These are phyloP conservation scores for Leiothrix lutea DNA, from an alignment of 2,113 vertebrate genomes.

Conservation along the genomic window DNA sequence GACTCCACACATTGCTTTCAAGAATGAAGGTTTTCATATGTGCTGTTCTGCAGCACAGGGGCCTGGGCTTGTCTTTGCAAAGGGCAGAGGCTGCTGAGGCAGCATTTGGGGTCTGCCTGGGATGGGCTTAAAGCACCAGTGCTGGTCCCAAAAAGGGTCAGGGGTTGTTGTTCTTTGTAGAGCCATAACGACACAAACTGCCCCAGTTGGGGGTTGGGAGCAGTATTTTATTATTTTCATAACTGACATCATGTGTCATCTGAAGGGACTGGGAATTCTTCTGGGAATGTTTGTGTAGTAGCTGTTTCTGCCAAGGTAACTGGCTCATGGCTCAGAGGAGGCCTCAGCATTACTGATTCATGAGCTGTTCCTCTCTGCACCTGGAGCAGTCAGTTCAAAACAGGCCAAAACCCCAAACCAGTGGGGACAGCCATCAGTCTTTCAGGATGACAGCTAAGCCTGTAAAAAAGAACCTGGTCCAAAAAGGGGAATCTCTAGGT, in stretches of 20 bases:
- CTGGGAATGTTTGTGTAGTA: background rate
- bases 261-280: background rate
- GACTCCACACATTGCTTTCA: background rate
- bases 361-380: background rate
- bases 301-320: background rate
- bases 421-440: background rate
- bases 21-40: background rate
- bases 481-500: background rate
- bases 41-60: background rate
- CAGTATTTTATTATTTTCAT: background rate
- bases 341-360: background rate
- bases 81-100: background rate
- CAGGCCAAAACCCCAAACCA: background rate
- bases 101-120: background rate
- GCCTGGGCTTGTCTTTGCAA: background rate
- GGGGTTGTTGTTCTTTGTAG: background rate
- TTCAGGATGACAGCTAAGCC: background rate
- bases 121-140: background rate
- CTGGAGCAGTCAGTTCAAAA: background rate
- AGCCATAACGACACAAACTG: background rate
- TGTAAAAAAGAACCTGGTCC: background rate
- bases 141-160: background rate
- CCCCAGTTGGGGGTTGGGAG: background rate
- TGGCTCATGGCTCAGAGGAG: background rate
- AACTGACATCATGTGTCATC: background rate